Base-by-base conservation (phyloP, 2,113 vertebrate genomes). In the Eubucco bourcierii region DNA sequence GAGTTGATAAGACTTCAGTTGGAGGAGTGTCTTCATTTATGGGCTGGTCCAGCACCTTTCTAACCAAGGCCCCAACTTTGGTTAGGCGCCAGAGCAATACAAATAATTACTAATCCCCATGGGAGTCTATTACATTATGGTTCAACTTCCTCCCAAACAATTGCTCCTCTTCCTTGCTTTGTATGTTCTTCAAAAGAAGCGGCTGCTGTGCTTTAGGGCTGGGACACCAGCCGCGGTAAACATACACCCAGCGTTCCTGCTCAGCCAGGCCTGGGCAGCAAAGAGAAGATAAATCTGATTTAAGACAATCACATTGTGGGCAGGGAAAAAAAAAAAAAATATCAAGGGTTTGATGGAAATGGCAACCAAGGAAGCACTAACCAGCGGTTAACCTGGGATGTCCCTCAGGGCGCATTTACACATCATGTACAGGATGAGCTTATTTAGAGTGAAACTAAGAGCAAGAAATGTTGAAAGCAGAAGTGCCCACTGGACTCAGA, bases 91-190 rank as follows among this genome's bases (percentile, higher is more conserved):
- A 95, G 68, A 77, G 53, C 89, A 95, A 94, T 92, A 91, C 94
- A 95, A 96, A 96, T 94, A 94, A 96, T 96, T 93, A 84, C 92
- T 92, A 96, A 90, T 78, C 82, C 95, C 47, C 80, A 80, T 1
- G 79, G 46, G 96, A 96, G 56, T 64, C 82, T 94, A 87, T 80
- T 82, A 92, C 89, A 92, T 96, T 95, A 74, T 96, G 85, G 91
- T 85, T 16, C 64, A 29, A 73, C 84, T 94, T 96, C 96, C 95
- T 95, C 82, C 53, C 84, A 95, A 96, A 96, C 94, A 96, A 96
- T 96, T 80, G 94, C 93, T 96, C 91, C 95, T 96, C 94, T 96
- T 96, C 95, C 95, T 96, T 94, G 94, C 95, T 96, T 95, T 96
- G 96, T 95, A 81, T 88, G 90, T 78, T 94, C 94, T 96, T 93